These are phyloP conservation scores for Rhagologus leucostigma DNA, from an alignment of 2,113 vertebrate genomes.

Conservation along the genomic window DNA sequence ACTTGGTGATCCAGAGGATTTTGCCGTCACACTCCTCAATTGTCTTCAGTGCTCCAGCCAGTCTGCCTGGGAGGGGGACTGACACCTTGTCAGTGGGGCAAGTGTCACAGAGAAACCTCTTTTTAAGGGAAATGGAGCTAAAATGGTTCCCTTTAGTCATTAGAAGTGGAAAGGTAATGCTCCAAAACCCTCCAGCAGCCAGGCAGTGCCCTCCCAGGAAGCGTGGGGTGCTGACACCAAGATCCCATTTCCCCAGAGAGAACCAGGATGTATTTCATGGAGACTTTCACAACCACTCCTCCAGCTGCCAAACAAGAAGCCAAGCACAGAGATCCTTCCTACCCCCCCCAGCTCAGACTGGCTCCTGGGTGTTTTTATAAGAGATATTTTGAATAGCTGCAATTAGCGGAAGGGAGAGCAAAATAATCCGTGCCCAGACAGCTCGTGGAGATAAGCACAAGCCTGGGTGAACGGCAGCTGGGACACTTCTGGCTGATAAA, in stretches of 20 bases:
- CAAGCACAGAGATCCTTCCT: neutral
- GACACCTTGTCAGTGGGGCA: neutral
- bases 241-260: neutral
- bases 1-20: neutral
- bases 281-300: neutral
- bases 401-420: neutral
- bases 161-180: neutral
- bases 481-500: neutral
- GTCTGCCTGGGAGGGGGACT: neutral
- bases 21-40: neutral
- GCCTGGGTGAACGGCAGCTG: neutral
- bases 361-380: neutral
- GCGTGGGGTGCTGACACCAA: rapidly evolving
- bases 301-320: neutral
- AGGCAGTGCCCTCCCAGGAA: neutral
- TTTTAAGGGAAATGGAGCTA: neutral
- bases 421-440: neutral
- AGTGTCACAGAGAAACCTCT: neutral
- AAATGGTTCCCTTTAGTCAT: neutral
- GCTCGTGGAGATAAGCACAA: neutral
- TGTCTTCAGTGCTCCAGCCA: neutral
- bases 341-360: neutral
- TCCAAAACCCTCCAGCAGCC: neutral
- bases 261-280: neutral
- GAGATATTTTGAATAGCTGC: neutral